Conservation (phyloP, 1,140 invertebrate species). For the Proctacanthus coquilletti region DNA sequence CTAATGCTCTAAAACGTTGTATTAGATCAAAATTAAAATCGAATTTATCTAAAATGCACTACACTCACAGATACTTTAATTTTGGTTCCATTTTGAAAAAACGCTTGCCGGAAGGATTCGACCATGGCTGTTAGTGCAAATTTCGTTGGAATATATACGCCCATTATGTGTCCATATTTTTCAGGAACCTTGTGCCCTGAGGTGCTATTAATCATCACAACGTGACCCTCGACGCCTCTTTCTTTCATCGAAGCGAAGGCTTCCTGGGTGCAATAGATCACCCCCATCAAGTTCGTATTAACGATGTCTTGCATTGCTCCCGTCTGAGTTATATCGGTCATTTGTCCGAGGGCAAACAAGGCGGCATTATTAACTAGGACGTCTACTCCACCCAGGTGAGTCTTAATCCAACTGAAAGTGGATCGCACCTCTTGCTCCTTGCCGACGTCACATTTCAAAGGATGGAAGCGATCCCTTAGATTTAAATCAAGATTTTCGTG, state of each 20-base stretch:
- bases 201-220: constrained; percentile 49
- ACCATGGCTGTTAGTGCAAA: constrained; percentile 47
- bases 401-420: constrained; percentile 45
- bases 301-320: constrained; percentile 35
- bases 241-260: constrained; percentile 48
- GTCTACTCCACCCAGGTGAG: constrained; percentile 43
- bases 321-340: constrained; percentile 16
- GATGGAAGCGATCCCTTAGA: constrained; percentile 23
- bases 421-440: constrained; percentile 42
- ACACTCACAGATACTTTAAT: constrained; percentile 48
- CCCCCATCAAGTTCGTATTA: constrained; percentile 47
- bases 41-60: constrained; percentile 4
- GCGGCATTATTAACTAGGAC: constrained; percentile 59
- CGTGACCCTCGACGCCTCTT: constrained; percentile 42
- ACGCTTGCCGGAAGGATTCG: constrained; percentile 41
- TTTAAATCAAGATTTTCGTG: constrained; percentile 10
- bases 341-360: constrained; percentile 17
- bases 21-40: not conserved
- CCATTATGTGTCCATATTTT: constrained; percentile 15
- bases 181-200: constrained; percentile 32
- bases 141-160: constrained; percentile 38
- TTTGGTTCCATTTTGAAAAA: constrained; percentile 33
- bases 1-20: constrained; percentile 30
- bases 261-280: constrained; percentile 43
- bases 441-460: constrained; percentile 42